phyloP scores from a whole-genome alignment of 2,113 vertebrate species.

The Takifugu flavidus region DNA sequence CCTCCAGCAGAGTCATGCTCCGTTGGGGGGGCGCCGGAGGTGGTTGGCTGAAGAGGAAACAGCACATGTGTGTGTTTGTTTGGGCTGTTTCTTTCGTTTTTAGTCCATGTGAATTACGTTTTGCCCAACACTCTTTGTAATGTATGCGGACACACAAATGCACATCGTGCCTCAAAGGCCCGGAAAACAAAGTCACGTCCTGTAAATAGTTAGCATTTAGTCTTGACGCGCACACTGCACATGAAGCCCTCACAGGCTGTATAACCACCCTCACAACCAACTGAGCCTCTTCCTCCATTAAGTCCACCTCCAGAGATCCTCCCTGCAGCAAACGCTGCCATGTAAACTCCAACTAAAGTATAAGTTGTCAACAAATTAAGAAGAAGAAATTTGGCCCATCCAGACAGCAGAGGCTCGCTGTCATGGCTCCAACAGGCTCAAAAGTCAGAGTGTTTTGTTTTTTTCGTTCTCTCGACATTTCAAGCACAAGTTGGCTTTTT shows the following conservation, averaged over 20 bases:
- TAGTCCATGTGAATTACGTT: conserved; percentile 26
- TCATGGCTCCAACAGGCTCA: too few relatives aligned
- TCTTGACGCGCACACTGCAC: neutral
- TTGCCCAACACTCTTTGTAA: conserved; percentile 40
- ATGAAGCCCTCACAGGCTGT: too few relatives aligned
- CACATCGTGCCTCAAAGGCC: conserved; percentile 27
- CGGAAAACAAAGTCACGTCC: conserved; percentile 24
- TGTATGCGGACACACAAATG: conserved; percentile 27
- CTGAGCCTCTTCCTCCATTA: neutral
- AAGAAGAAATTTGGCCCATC: too few relatives aligned
- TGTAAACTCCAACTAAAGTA: too few relatives aligned
- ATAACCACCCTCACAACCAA: too few relatives aligned
- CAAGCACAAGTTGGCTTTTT: too few relatives aligned
- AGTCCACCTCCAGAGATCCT: neutral
- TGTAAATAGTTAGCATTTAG: conserved; percentile 19
- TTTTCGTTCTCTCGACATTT: too few relatives aligned
- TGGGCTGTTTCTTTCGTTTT: conserved; percentile 26
- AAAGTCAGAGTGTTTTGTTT: too few relatives aligned
- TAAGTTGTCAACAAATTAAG: too few relatives aligned
- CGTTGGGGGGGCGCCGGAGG: conserved; percentile 19
- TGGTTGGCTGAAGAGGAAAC: conserved; percentile 24
- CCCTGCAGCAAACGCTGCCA: too few relatives aligned
- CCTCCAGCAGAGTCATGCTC: conserved; percentile 16
- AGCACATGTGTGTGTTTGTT: conserved; percentile 38
- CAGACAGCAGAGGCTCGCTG: too few relatives aligned